phyloP scores from a whole-genome alignment of 2,888 invertebrate genomes.

The Kuschelorhynchus macadamiae region DNA sequence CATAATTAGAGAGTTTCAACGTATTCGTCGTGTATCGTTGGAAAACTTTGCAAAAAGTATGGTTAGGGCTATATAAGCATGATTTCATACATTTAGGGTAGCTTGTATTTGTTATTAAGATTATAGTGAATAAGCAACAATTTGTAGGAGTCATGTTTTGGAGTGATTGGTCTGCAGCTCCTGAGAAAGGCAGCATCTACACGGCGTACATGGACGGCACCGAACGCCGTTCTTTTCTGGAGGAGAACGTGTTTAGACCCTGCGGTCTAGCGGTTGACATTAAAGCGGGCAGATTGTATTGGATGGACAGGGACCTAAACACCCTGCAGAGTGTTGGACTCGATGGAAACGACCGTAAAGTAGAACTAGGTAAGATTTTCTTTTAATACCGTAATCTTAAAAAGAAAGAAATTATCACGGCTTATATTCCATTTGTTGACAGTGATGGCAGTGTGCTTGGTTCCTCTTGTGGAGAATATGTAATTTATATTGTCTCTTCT shows the following conservation, averaged over 20 bases:
- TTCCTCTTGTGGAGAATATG: too few species aligned
- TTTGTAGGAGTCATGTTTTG: constrained; percentile 81
- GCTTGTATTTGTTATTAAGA: too few species aligned
- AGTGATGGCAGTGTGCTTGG: too few species aligned
- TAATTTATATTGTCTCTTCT: too few species aligned
- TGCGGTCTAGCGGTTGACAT: constrained; percentile 81
- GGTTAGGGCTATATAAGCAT: too few species aligned
- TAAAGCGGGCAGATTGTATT: constrained; percentile 73
- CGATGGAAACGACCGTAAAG: constrained; percentile 71
- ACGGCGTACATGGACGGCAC: constrained; percentile 82
- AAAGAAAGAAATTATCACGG: too few species aligned
- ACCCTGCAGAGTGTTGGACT: constrained; percentile 77
- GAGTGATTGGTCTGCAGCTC: constrained; percentile 77
- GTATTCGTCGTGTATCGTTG: too few species aligned
- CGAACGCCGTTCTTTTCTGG: constrained; percentile 67
- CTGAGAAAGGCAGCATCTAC: constrained; percentile 74
- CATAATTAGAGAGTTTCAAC: too few species aligned
- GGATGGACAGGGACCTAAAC: constrained; percentile 81
- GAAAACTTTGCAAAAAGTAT: too few species aligned
- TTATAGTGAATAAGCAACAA: too few species aligned
- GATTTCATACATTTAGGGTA: too few species aligned
- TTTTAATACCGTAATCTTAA: constrained; percentile 60
- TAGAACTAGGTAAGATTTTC: constrained; percentile 67
- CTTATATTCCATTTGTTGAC: too few species aligned
- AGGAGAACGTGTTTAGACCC: constrained; percentile 77